Evolutionary conservation across 2,113 vertebrate genomes (phyloP), one percentile per base, ranked within the genome.

Genomic region (Spheniscus mendiculus): DNA sequence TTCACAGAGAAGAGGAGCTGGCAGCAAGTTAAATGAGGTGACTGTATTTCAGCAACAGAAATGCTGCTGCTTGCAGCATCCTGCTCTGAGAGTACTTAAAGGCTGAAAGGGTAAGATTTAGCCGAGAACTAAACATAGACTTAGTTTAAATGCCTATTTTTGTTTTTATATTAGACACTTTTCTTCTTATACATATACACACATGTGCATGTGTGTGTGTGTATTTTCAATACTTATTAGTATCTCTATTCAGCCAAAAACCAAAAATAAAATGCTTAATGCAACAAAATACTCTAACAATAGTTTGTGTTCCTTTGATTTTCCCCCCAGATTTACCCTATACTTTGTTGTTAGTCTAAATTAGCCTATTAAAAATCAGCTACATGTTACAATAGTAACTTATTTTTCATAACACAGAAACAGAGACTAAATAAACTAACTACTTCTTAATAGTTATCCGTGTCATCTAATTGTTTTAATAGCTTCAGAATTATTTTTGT

Each of bases 161-260:
- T 32, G 19, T 47, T 36, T 26, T 69, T 67, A 12, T 38, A 30
- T 25, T 9, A 53, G 4, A 62, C 8, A 19, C 7, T 58, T 67
- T 59, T 84, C 36, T 80, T 65, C 36, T 80, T 58, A 56, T 23
- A 42, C 6, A 47, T 26, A 76, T 12, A 67, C 1, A 58, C 3
- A 16, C 4, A 10, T 2, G 4, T 11, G 8, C 25, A 5, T 8
- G 9, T 4, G 14, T 25, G 2, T 8, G 9, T 5, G 14, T 26
- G 2, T 49, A 42, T 63, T 85, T 80, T 44, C 38, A 78, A 36
- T 58, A 78, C 5, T 52, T 69, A 71, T 8, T 36, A 77, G 29
- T 12, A 74, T 44, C 29, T 80, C 29, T 80, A 17, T 80, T 88
- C n/a, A 78, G 36, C 9, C 27, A 85, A 86, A 86, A 88, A 44